Conservation (phyloP, 2,797 vertebrate species). For the Sebastes iracundus region DNA sequence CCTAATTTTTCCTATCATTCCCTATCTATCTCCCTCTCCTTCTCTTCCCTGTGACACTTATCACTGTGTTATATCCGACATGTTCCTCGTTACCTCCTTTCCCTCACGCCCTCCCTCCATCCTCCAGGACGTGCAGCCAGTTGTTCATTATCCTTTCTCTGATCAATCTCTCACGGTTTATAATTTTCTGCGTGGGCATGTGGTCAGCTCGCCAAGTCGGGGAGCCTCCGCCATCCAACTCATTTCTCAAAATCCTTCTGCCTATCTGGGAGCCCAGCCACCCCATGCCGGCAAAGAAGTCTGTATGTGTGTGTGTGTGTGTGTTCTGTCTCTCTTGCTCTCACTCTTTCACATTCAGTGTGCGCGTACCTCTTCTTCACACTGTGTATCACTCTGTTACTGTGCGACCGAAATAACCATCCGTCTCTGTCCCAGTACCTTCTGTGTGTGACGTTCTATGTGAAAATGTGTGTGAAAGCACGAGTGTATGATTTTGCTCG, state of each 20-base stretch:
- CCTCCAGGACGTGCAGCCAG: slow-evolving; percentile 26
- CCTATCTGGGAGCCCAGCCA: slow-evolving; percentile 53
- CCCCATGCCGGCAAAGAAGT: slow-evolving; percentile 23
- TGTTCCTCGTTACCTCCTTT: slow-evolving; percentile 3
- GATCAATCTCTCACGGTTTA: slow-evolving; percentile 52
- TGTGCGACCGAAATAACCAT: slow-evolving; percentile 22
- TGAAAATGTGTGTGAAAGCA: neutral
- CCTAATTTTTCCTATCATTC: neutral
- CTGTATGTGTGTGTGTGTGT: neutral
- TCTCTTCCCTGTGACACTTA: neutral
- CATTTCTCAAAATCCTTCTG: slow-evolving; percentile 66
- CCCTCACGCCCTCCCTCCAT: neutral
- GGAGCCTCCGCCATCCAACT: slow-evolving; percentile 43
- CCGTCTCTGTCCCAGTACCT: neutral
- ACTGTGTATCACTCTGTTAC: slow-evolving; percentile 27
- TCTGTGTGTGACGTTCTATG: slow-evolving; percentile 7
- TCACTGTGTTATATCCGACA: slow-evolving; percentile 28
- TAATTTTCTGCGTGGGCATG: slow-evolving; percentile 54
- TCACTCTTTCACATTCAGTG: slow-evolving; percentile 9
- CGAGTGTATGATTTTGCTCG: neutral
- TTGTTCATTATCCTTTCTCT: slow-evolving; percentile 60
- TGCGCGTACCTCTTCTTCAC: slow-evolving; percentile 32
- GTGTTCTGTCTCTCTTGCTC: neutral
- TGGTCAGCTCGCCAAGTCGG: slow-evolving; percentile 53
- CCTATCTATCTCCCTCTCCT: neutral